Conservation (phyloP, 2,113 vertebrate species). For the Triplophysa siluroides region DNA sequence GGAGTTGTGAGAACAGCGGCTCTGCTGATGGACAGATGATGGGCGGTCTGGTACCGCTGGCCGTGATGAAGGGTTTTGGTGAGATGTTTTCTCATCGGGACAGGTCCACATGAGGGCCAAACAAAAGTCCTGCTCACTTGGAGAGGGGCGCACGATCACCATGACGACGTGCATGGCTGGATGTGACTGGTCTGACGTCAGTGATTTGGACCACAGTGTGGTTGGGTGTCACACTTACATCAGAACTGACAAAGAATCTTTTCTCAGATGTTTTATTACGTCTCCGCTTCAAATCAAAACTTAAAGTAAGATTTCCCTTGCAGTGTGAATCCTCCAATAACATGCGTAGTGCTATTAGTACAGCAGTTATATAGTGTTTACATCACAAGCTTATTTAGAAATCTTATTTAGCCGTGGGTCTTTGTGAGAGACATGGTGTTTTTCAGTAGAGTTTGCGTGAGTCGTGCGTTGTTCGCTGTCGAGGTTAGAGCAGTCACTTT, state of each 20-base stretch:
- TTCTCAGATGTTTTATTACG: no score
- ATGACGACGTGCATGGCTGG: conserved; percentile 78
- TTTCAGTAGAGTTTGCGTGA: not conserved
- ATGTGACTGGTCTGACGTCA: conserved; percentile 83
- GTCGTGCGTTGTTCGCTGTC: not conserved
- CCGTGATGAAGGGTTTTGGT: conserved; percentile 88
- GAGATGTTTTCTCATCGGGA: conserved; percentile 87
- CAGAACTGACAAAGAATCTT: no score
- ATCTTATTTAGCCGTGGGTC: not conserved
- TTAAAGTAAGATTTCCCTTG: conserved; percentile 9
- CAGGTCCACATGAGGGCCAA: conserved; percentile 92
- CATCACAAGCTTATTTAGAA: no score
- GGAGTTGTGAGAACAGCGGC: no score
- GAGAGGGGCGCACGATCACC: conserved; percentile 90
- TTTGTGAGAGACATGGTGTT: not conserved
- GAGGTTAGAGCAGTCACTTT: conserved; percentile 42
- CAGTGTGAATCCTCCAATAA: not conserved
- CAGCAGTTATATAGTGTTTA: conserved; percentile 4
- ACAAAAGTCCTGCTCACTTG: conserved; percentile 89
- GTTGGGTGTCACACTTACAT: not conserved
- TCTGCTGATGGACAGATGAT: conserved; percentile 85
- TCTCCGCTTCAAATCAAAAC: not conserved
- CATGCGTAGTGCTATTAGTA: conserved; percentile 18
- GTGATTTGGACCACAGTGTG: conserved; percentile 65
- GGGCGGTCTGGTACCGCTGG: conserved; percentile 84